Conservation (phyloP, 2,888 invertebrate species). For the Dioctria rufipes region DNA sequence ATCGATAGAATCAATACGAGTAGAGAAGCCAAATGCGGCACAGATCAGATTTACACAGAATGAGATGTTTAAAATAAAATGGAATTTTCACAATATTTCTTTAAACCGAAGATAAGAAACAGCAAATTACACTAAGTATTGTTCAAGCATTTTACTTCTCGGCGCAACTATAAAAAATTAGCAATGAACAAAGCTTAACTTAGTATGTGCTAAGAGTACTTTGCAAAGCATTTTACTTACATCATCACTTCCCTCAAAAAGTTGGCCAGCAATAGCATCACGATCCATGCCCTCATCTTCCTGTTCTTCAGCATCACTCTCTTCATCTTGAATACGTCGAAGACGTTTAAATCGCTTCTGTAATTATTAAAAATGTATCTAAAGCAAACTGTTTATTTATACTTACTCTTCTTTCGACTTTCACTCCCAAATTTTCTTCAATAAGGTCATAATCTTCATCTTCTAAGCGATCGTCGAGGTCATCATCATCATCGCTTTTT, state of each 20-base stretch:
- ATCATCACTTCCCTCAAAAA: conserved; percentile 90
- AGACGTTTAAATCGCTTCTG: conserved; percentile 91
- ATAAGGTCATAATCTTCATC: conserved; percentile 99
- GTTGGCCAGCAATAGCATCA: conserved; percentile 90
- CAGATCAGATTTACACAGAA: too few species aligned
- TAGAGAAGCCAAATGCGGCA: too few species aligned
- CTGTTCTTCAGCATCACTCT: conserved; percentile 89
- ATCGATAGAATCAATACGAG: too few species aligned
- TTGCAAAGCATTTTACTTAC: conserved; percentile 72
- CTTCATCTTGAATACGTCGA: conserved; percentile 88
- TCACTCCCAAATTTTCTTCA: conserved; percentile 97
- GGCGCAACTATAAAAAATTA: too few species aligned
- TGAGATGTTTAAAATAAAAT: too few species aligned
- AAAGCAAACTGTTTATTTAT: background rate
- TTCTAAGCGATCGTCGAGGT: conserved; percentile 92
- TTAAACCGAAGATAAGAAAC: too few species aligned
- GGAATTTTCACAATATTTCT: too few species aligned
- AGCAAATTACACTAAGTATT: too few species aligned
- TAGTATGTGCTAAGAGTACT: too few species aligned
- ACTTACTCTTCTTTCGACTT: conserved; percentile 87
- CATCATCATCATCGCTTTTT: conserved; percentile 89
- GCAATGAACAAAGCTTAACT: too few species aligned
- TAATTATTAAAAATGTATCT: conserved; percentile 58
- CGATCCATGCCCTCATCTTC: conserved; percentile 85
- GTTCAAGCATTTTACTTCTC: too few species aligned